Base-by-base conservation (phyloP, 2,888 invertebrate genomes). In the Cosmia trapezina region DNA sequence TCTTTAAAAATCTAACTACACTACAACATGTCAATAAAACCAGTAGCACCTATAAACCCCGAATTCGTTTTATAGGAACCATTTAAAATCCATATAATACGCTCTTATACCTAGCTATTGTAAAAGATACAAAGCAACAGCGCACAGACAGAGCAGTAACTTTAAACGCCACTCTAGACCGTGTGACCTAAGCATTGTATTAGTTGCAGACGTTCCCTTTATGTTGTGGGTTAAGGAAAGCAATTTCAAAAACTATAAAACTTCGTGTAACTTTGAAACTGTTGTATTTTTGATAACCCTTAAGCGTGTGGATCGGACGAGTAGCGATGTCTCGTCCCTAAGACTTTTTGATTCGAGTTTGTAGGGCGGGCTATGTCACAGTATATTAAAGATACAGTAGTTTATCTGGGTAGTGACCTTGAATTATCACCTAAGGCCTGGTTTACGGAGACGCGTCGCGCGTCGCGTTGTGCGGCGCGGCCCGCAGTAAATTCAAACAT, bases 181-280 rank as follows among this genome's bases (percentile, higher is more conserved):
- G 62, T 75, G 57, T 67, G 76, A 76, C 73, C 81, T 71, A 71
- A 81, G 70, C 70, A 76, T 70, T 79, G 67, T 81, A 72, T 83
- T 83, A 83, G 66, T 83, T 76, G 54, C 75, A 81, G 82, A 68
- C 78, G 47, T 65, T 51, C 70, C 59, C 70, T 82, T 78, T 78
- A 82, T 66, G 65, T 78, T 68, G 53, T 74, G n/a, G n/a, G 66
- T 60, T 77, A 76, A 65, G 76, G 67, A 78, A 81, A 81, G 73
- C 83, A 81, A 83, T 84, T 84, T 83, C 41, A 59, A 66, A 75
- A 83, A 63, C 65, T 64, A 79, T 79, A 76, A 83, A 80, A 80
- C 78, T 83, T 70, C 61, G 53, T 56, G 49, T 73, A 72, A 80
- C 73, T 84, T 84, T 68, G 72, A 70, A 81, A 78, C 60, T 75